Conservation (phyloP, 2,797 vertebrate species). For the Vireo griseus region DNA sequence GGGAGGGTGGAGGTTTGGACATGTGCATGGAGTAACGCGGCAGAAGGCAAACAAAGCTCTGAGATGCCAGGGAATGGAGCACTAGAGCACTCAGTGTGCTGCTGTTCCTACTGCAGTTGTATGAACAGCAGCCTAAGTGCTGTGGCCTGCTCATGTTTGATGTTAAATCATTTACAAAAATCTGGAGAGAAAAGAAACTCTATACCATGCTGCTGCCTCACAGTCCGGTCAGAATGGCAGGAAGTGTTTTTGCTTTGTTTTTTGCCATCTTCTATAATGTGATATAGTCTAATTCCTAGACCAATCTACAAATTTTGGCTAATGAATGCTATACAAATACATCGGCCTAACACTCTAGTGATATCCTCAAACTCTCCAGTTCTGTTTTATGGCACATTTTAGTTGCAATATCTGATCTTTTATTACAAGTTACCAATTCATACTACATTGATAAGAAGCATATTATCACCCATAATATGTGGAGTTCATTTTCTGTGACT, state of each 20-base stretch:
- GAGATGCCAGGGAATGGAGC: neutral
- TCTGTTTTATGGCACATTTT: neutral
- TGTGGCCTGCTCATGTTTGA: neutral
- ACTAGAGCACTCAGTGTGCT: neutral
- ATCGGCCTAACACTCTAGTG: neutral
- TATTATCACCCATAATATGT: neutral
- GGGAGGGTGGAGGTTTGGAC: neutral
- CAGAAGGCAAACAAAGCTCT: neutral
- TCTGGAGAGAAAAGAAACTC: neutral
- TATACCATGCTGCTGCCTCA: fast-evolving
- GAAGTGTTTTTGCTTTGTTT: neutral
- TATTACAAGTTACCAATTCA: neutral
- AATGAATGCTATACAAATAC: neutral
- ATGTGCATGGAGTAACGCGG: fast-evolving
- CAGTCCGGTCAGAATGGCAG: neutral
- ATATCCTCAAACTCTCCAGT: neutral
- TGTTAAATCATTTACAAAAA: neutral
- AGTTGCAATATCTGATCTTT: neutral
- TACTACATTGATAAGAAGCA: neutral
- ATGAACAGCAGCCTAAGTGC: neutral
- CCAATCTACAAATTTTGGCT: neutral
- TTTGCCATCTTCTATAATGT: neutral
- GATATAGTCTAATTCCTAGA: neutral
- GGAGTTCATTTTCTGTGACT: neutral
- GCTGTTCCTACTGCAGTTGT: neutral